Conservation (phyloP, 2,797 vertebrate species). For the Rallus crepitans region DNA sequence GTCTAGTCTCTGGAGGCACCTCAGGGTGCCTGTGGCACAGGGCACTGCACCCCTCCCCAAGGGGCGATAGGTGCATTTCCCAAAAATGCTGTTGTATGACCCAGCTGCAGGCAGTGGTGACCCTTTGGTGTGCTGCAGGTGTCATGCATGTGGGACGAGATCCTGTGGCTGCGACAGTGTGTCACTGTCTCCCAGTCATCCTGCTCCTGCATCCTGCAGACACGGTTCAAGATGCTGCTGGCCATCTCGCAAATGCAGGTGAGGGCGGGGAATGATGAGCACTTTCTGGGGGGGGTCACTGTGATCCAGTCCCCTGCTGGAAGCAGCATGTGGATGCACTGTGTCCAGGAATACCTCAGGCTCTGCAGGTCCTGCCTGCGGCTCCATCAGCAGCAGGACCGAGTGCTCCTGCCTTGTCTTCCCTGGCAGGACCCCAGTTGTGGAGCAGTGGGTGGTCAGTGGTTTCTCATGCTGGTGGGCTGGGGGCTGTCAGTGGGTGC, state of each 20-base stretch:
- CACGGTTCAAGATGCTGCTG: conserved; percentile 90
- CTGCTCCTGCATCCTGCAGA: conserved; percentile 91
- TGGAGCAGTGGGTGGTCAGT: background rate
- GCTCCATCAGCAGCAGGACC: fast-evolving
- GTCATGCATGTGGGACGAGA: conserved; percentile 91
- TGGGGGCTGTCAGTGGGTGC: background rate
- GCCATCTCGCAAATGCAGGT: conserved; percentile 90
- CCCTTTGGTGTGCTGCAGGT: conserved; percentile 76
- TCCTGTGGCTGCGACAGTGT: conserved; percentile 89
- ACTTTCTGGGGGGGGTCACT: fast-evolving
- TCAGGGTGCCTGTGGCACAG: background rate
- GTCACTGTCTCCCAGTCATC: conserved; percentile 87
- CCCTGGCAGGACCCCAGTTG: fast-evolving
- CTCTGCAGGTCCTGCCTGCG: fast-evolving
- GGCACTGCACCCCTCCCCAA: background rate
- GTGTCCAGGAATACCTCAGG: background rate
- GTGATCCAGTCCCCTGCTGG: fast-evolving
- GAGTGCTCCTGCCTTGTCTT: background rate
- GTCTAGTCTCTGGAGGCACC: background rate
- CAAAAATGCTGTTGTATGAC: fast-evolving
- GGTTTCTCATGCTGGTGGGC: background rate
- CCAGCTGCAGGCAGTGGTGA: background rate
- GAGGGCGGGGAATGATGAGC: background rate
- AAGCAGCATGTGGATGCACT: fast-evolving
- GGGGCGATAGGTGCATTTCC: background rate